Evolutionary conservation across 2,113 vertebrate genomes (phyloP).

Genomic region (Toxostoma redivivum): DNA sequence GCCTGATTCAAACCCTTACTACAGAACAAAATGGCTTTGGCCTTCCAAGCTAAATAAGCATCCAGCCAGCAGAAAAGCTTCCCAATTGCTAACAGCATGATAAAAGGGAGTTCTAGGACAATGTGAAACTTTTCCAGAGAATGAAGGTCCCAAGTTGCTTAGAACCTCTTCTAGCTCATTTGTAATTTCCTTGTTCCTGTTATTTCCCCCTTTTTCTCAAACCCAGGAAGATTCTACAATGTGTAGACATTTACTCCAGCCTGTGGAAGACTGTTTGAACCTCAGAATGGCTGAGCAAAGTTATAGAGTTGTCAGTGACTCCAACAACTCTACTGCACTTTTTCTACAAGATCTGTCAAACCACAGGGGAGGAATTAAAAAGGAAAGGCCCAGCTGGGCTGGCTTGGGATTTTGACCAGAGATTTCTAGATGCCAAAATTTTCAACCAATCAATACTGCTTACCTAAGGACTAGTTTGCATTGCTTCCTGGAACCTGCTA

Average conservation of each 20-base stretch:
- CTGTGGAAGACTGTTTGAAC: not conserved
- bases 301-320: not conserved
- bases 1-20: not conserved
- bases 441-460: not conserved
- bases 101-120: not conserved
- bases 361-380: not conserved
- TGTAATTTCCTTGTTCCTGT: not conserved
- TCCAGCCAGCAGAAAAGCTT: not conserved
- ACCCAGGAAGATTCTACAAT: not conserved
- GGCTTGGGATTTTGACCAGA: not conserved
- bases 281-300: not conserved
- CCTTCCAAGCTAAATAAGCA: conserved; percentile 13
- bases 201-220: not conserved
- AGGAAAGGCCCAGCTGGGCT: not conserved
- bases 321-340: not conserved
- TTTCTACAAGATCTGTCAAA: not conserved
- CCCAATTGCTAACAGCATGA: not conserved
- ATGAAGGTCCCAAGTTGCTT: not conserved
- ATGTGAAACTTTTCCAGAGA: not conserved
- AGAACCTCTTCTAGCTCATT: not conserved
- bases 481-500: not conserved
- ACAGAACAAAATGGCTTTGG: not conserved
- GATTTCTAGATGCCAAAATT: not conserved
- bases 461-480: not conserved
- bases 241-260: not conserved